Conservation (phyloP, 1,140 invertebrate genomes). For the Nephila pilipes region DNA sequence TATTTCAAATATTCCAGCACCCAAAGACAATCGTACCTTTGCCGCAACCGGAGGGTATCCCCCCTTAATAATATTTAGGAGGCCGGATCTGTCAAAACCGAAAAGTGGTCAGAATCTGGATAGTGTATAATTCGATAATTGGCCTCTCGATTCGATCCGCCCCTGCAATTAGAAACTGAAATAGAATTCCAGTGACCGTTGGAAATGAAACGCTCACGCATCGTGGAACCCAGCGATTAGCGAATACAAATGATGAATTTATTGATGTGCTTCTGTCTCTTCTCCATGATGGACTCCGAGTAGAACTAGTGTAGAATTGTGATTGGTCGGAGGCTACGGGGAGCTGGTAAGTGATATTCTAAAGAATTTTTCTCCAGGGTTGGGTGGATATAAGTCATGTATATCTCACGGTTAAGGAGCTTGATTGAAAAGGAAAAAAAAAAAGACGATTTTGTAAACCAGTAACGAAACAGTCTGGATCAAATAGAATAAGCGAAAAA, state of each 20-base stretch:
- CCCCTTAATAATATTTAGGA: not conserved
- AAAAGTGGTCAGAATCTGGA: not conserved
- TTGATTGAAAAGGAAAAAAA: not conserved
- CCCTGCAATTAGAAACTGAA: conserved; percentile 31
- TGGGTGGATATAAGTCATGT: not conserved
- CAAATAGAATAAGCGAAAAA: no score
- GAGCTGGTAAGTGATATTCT: not conserved
- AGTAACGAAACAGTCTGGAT: not conserved
- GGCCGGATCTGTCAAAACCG: not conserved
- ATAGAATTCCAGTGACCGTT: not conserved
- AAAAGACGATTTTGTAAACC: not conserved
- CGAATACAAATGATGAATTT: conserved; percentile 60
- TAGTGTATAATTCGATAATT: conserved; percentile 59
- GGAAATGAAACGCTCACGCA: conserved; percentile 48
- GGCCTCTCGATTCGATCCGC: conserved; percentile 35
- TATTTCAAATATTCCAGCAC: not conserved
- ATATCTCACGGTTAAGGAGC: not conserved
- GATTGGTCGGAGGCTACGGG: not conserved
- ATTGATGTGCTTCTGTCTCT: conserved; percentile 36
- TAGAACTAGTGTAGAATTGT: not conserved
- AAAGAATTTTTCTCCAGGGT: not conserved
- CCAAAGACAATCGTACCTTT: not conserved
- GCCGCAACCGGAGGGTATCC: no score
- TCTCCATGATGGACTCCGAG: no score
- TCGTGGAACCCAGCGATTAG: not conserved